phyloP scores from a whole-genome alignment of 2,888 invertebrate genomes.

The Thumatha senex region DNA sequence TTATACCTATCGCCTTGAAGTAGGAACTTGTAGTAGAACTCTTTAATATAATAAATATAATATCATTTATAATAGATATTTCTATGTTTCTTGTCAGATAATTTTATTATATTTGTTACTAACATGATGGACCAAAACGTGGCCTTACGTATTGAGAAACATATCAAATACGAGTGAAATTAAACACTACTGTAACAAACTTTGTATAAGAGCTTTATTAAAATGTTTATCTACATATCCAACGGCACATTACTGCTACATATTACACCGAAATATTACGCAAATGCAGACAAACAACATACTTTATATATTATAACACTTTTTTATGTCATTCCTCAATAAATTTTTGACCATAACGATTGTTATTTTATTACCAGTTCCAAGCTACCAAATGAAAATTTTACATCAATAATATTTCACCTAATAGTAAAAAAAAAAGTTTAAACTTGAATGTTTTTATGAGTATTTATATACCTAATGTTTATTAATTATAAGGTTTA shows the following conservation, averaged over 20 bases:
- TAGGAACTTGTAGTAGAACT: too few relatives aligned
- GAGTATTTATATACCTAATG: too few relatives aligned
- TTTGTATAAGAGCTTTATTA: constrained; percentile 54
- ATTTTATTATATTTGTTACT: constrained; percentile 35
- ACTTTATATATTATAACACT: constrained; percentile 43
- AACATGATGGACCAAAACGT: constrained; percentile 44
- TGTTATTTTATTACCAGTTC: constrained; percentile 42
- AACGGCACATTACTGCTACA: constrained; percentile 44
- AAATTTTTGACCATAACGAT: constrained; percentile 53
- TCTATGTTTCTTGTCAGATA: constrained; percentile 24
- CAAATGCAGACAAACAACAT: constrained; percentile 35
- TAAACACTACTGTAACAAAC: constrained; percentile 43
- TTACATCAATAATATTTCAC: background rate
- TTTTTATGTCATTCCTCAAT: constrained; percentile 69
- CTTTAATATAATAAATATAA: too few relatives aligned
- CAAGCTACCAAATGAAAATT: constrained; percentile 2
- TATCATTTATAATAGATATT: too few relatives aligned
- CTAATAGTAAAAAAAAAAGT: background rate
- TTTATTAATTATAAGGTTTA: too few relatives aligned
- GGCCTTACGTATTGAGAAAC: constrained; percentile 42
- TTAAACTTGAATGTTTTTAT: too few relatives aligned
- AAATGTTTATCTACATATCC: constrained; percentile 47
- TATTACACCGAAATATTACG: constrained; percentile 45
- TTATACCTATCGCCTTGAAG: too few relatives aligned
- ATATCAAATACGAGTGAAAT: constrained; percentile 43